phyloP scores from a whole-genome alignment of 2,113 vertebrate species.

The Bubo blakistoni region DNA sequence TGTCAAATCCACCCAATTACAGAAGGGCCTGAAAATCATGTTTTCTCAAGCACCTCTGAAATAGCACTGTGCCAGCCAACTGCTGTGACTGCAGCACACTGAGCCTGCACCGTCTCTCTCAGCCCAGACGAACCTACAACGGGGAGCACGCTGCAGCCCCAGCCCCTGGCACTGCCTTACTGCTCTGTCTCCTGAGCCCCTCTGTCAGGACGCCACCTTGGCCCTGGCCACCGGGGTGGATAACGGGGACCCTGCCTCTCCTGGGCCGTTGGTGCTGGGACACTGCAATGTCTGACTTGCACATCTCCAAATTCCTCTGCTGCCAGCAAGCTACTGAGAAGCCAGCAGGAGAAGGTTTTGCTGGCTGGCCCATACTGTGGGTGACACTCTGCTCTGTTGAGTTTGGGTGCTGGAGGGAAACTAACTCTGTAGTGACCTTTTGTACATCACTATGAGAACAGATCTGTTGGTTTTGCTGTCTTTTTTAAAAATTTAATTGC shows the following conservation, averaged over 20 bases:
- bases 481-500: background rate
- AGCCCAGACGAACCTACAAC: background rate
- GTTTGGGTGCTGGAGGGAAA: background rate
- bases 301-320: background rate
- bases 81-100: fast-evolving
- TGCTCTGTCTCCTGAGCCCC: background rate
- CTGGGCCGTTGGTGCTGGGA: background rate
- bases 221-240: fast-evolving
- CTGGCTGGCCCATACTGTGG: fast-evolving
- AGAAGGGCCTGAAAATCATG: background rate
- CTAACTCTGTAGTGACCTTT: background rate
- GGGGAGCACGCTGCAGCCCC: background rate
- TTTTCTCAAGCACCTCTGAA: background rate
- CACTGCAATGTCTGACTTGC: background rate
- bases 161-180: background rate
- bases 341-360: background rate
- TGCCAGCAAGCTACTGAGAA: background rate
- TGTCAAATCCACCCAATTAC: background rate
- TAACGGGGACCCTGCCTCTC: background rate
- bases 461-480: background rate
- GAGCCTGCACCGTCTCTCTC: background rate
- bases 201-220: fast-evolving
- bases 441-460: background rate
- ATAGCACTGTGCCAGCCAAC: background rate
- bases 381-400: background rate